Conservation (phyloP, 2,888 invertebrate species). For the Drosophila atripex region DNA sequence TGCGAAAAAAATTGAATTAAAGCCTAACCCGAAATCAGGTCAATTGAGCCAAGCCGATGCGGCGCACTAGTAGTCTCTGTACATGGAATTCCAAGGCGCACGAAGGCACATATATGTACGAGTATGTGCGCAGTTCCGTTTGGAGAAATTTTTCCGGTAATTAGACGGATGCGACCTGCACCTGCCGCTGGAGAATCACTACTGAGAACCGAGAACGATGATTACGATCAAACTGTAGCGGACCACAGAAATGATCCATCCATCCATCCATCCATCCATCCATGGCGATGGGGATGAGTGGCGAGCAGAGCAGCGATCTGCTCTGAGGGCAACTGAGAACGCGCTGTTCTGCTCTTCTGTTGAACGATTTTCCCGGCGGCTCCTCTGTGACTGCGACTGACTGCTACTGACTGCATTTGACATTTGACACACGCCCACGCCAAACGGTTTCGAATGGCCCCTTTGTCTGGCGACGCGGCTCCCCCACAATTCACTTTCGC, state of each 20-base stretch:
- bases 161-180: conserved; percentile 56
- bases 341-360: conserved; percentile 6
- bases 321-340: conserved; percentile 3
- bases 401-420: conserved; percentile 43
- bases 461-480: conserved; percentile 24
- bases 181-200: conserved; percentile 74
- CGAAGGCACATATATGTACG: conserved; percentile 17
- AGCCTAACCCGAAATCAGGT: conserved; percentile 57
- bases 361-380: conserved; percentile 21
- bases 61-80: conserved; percentile 18
- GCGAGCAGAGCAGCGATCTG: conserved; percentile 6
- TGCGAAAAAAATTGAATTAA: conserved; percentile 45
- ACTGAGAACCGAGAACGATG: conserved; percentile 56
- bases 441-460: conserved; percentile 2
- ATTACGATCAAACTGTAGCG: conserved; percentile 56
- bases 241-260: conserved; percentile 2
- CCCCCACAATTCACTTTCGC: conserved; percentile 63
- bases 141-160: conserved; percentile 9
- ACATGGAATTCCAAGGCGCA: conserved; percentile 15
- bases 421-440: conserved; percentile 75
- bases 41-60: conserved; percentile 56
- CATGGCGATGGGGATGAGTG: neutral
- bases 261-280: neutral
- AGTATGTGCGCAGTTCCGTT: conserved; percentile 27
- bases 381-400: neutral